Evolutionary conservation across 1,140 invertebrate genomes (phyloP).

Genomic region (Trachelipus rathkii): DNA sequence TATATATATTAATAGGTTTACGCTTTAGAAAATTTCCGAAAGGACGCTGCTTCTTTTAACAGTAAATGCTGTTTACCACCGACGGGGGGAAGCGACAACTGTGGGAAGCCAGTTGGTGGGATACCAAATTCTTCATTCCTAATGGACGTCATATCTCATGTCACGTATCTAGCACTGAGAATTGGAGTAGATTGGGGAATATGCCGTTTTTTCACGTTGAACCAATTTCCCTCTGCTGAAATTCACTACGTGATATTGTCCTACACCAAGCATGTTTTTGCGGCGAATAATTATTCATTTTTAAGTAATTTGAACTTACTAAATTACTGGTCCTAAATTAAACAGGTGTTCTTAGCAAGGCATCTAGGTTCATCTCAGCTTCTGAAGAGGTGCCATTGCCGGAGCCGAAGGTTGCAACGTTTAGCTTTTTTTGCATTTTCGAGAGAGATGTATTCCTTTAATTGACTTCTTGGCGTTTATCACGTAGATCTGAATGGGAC

Average conservation of each 20-base stretch:
- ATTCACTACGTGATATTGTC: slow-evolving; percentile 54
- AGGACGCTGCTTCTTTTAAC: slow-evolving; percentile 42
- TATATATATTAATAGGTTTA: too few species aligned
- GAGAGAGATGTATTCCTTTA: slow-evolving; percentile 58
- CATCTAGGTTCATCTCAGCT: slow-evolving; percentile 50
- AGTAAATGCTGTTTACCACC: slow-evolving; percentile 49
- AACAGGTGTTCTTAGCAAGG: slow-evolving; percentile 53
- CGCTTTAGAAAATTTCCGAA: slow-evolving; percentile 27
- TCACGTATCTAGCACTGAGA: slow-evolving; percentile 49
- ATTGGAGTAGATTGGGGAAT: slow-evolving; percentile 51
- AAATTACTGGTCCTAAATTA: too few species aligned
- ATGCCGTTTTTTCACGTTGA: slow-evolving; percentile 53
- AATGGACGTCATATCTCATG: slow-evolving; percentile 48
- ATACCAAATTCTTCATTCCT: slow-evolving; percentile 46
- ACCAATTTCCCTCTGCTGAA: slow-evolving; percentile 51
- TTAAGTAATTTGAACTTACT: too few species aligned
- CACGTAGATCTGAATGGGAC: slow-evolving; percentile 53
- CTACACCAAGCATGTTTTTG: too few species aligned
- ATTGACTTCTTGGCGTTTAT: slow-evolving; percentile 58
- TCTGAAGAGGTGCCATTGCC: slow-evolving; percentile 47
- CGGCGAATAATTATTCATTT: too few species aligned
- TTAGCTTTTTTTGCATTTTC: slow-evolving; percentile 52
- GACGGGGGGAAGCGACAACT: slow-evolving; percentile 45
- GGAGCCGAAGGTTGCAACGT: slow-evolving; percentile 49
- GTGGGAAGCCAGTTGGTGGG: slow-evolving; percentile 46